phyloP scores from a whole-genome alignment of 2,113 vertebrate species.

The Diadophis punctatus region DNA sequence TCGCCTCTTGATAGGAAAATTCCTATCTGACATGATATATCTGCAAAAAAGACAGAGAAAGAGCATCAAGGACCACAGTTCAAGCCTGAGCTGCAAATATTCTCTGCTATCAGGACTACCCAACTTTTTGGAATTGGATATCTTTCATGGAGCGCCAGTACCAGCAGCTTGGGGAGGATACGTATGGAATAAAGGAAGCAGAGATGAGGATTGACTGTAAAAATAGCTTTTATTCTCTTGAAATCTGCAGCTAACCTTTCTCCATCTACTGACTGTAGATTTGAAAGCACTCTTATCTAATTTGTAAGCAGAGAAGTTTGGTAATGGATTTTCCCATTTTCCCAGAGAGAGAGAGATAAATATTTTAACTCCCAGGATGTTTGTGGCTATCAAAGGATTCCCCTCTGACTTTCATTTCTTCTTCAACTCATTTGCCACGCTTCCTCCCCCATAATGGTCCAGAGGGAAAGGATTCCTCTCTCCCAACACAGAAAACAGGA shows the following conservation, averaged over 20 bases:
- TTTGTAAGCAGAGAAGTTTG: background rate
- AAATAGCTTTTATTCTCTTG: background rate
- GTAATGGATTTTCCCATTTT: background rate
- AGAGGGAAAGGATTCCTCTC: background rate
- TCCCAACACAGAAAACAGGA: background rate
- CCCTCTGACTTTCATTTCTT: background rate
- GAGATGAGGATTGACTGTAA: background rate
- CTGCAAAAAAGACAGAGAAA: too few relatives aligned
- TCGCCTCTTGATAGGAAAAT: too few relatives aligned
- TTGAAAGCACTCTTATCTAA: too few relatives aligned
- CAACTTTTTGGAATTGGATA: constrained; percentile 22
- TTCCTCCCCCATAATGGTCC: background rate
- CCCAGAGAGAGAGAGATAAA: background rate
- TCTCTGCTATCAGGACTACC: background rate
- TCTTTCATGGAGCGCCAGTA: background rate
- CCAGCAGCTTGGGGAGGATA: background rate
- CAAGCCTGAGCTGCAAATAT: too few relatives aligned
- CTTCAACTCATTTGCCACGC: too few relatives aligned
- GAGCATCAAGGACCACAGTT: too few relatives aligned
- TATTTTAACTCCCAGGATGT: background rate
- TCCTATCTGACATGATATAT: too few relatives aligned
- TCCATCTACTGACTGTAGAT: background rate
- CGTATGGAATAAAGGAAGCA: background rate
- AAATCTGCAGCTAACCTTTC: background rate
- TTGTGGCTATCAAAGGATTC: background rate